These are phyloP conservation scores for Euspilapteryx auroguttella DNA, from an alignment of 2,888 invertebrate genomes.

Conservation along the genomic window DNA sequence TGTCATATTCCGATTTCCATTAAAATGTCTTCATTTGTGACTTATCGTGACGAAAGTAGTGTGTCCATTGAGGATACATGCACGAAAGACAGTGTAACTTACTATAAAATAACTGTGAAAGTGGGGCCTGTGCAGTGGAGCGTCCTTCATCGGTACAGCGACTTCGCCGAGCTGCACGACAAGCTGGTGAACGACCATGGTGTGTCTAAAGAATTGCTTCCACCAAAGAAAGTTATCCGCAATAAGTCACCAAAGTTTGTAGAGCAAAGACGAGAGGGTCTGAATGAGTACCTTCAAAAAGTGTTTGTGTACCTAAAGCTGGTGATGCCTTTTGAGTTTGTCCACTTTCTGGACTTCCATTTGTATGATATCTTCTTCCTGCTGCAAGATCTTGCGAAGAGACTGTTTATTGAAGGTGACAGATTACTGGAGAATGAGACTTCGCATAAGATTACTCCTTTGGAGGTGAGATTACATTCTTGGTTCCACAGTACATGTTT, in stretches of 20 bases:
- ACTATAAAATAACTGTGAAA: slow-evolving; percentile 71
- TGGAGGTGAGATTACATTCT: slow-evolving; percentile 63
- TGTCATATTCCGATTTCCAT: too few relatives aligned
- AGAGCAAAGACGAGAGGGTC: slow-evolving; percentile 75
- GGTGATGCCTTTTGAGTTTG: slow-evolving; percentile 78
- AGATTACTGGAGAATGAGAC: slow-evolving; percentile 63
- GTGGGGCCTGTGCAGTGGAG: slow-evolving; percentile 79
- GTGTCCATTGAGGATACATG: slow-evolving; percentile 68
- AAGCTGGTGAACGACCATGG: slow-evolving; percentile 79
- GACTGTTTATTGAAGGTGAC: slow-evolving; percentile 77
- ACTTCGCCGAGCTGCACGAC: slow-evolving; percentile 87
- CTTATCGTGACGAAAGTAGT: slow-evolving; percentile 66
- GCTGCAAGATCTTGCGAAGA: slow-evolving; percentile 78
- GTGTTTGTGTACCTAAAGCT: slow-evolving; percentile 75
- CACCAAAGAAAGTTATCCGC: slow-evolving; percentile 91
- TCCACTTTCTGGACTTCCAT: slow-evolving; percentile 86
- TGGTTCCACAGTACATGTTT: not conserved
- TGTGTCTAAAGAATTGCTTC: slow-evolving; percentile 81
- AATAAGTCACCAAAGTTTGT: slow-evolving; percentile 89
- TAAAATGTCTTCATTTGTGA: slow-evolving; percentile 81
- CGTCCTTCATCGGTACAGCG: slow-evolving; percentile 84
- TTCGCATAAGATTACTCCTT: slow-evolving; percentile 71
- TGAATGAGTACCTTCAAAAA: slow-evolving; percentile 80
- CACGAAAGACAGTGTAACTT: slow-evolving; percentile 68
- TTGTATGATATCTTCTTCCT: slow-evolving; percentile 88